These are phyloP conservation scores for Lordiphosa stackelbergi DNA, from an alignment of 1,140 invertebrate species.

Conservation along the genomic window DNA sequence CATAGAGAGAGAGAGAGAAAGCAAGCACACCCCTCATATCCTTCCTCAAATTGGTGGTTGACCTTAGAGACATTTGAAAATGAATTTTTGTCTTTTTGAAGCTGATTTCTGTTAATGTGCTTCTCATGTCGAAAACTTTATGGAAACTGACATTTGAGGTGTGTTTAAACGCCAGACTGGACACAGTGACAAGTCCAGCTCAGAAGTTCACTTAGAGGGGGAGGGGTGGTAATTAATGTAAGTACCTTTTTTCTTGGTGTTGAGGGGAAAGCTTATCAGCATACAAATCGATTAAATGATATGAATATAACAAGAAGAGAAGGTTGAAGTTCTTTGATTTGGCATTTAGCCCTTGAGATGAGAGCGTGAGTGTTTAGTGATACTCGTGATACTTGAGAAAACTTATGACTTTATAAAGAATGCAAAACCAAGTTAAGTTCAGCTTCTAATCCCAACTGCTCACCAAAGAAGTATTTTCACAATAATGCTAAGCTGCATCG, in stretches of 20 bases:
- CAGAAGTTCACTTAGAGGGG: constrained; percentile 44
- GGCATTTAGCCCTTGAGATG: constrained; percentile 8
- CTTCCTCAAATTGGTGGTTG: constrained; percentile 41
- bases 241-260: constrained; percentile 30
- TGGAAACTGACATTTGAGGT: constrained; percentile 72
- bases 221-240: constrained; percentile 69
- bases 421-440: too few species aligned
- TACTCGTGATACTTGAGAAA: not conserved
- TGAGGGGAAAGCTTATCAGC: constrained; percentile 44
- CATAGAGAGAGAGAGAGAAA: constrained; percentile 9
- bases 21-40: constrained; percentile 56
- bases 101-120: constrained; percentile 53
- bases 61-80: constrained; percentile 9
- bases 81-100: constrained; percentile 2
- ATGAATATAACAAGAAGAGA: constrained; percentile 18
- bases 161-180: constrained; percentile 26
- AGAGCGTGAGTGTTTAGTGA: not conserved
- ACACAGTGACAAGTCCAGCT: constrained; percentile 26
- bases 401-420: too few species aligned
- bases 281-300: constrained; percentile 65
- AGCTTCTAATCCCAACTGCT: too few species aligned
- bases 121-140: constrained; percentile 65
- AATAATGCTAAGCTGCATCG: too few species aligned
- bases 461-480: too few species aligned
- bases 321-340: constrained; percentile 20